Percentiles rank a stretch among this genome's conserved stretches.
Evolutionary conservation across 1,140 invertebrate genomes (phyloP).

Genomic region (Psix sp.): DNA sequence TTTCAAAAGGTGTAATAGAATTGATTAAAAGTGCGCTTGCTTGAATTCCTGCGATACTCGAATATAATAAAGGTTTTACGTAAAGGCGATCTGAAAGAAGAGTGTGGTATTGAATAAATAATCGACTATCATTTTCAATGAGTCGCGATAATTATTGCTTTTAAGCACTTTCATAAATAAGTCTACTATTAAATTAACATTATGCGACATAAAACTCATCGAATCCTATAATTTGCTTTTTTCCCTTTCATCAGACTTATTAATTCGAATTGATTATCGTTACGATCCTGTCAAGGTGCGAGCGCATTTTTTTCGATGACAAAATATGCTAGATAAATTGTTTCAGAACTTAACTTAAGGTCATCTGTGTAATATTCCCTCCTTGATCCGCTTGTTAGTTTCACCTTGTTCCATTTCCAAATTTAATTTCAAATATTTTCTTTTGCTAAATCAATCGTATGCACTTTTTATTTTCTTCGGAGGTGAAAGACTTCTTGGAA

Average conservation of each 20-base stretch:
- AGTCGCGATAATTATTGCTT: constrained; percentile 25
- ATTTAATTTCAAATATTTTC: constrained; percentile 41
- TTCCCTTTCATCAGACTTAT: constrained; percentile 37
- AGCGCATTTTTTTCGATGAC: constrained; percentile 29
- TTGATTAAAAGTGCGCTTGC: too few relatives aligned
- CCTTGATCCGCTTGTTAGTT: constrained; percentile 38
- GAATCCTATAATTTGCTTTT: constrained; percentile 42
- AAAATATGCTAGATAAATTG: constrained; percentile 37
- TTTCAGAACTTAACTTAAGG: constrained; percentile 29
- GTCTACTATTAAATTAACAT: constrained; percentile 41
- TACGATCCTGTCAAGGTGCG: constrained; percentile 39
- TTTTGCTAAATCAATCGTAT: neutral
- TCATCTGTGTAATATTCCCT: constrained; percentile 32
- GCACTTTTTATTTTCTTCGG: constrained; percentile 7
- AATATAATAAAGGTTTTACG: constrained; percentile 1
- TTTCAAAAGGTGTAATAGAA: too few relatives aligned
- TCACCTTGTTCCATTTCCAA: constrained; percentile 50
- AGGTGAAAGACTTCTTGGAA: neutral
- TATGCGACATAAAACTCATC: constrained; percentile 14
- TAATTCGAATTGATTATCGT: constrained; percentile 41
- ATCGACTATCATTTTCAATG: constrained; percentile 29
- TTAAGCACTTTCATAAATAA: constrained; percentile 49
- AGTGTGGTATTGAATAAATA: constrained; percentile 14
- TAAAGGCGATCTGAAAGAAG: constrained; percentile 18
- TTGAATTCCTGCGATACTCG: too few relatives aligned